Evolutionary conservation across 2,888 invertebrate genomes (phyloP).

Genomic region (Dione juno): DNA sequence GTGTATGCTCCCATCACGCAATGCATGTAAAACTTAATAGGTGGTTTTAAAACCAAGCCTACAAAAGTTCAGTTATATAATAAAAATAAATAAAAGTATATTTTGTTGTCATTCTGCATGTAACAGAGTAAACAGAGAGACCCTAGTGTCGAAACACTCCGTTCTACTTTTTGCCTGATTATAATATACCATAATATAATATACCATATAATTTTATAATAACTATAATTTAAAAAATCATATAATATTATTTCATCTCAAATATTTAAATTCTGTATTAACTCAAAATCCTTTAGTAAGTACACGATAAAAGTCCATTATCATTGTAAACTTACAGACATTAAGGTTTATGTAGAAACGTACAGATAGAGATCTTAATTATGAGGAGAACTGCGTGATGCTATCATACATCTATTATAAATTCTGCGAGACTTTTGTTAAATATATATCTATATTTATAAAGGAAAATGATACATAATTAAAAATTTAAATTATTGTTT

Average conservation of each 20-base stretch:
- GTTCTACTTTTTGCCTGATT: no score
- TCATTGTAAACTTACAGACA: slow-evolving; percentile 31
- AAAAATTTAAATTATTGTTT: no score
- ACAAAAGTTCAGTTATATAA: not conserved
- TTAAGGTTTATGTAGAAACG: slow-evolving; percentile 36
- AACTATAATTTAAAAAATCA: no score
- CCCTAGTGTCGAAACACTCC: no score
- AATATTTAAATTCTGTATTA: no score
- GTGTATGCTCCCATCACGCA: not conserved
- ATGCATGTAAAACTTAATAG: not conserved
- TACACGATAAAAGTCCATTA: slow-evolving; percentile 23
- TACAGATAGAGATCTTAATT: slow-evolving; percentile 40
- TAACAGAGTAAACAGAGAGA: no score
- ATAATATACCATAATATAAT: no score
- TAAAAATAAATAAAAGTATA: no score
- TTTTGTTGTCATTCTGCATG: no score
- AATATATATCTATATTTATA: not conserved
- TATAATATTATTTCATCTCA: not conserved
- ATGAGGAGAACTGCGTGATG: slow-evolving; percentile 17
- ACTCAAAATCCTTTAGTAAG: no score
- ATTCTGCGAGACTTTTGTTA: slow-evolving; percentile 16
- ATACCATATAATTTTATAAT: no score
- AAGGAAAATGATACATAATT: not conserved
- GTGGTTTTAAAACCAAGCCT: not conserved
- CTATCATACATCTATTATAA: slow-evolving; percentile 19